Percentiles rank a stretch among this genome's conserved stretches.
Evolutionary conservation across 1,140 invertebrate genomes (phyloP).

Genomic region (Drosophila jambulina): DNA sequence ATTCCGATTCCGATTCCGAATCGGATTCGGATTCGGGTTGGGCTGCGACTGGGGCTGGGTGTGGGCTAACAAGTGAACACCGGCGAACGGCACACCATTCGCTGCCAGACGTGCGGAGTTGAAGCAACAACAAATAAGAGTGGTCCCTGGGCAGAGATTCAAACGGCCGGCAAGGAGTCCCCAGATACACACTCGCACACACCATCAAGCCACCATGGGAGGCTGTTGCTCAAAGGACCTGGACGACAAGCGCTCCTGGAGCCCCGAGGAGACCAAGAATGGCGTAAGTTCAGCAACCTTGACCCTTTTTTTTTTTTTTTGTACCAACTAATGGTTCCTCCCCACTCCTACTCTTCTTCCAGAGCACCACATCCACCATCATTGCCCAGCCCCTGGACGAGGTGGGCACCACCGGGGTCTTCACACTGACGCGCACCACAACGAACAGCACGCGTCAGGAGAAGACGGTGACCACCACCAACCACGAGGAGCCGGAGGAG

Average conservation of each 20-base stretch:
- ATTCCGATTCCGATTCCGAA: slow-evolving; percentile 10
- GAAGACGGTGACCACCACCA: slow-evolving; percentile 48
- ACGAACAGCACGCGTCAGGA: slow-evolving; percentile 47
- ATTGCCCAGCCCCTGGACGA: slow-evolving; percentile 77
- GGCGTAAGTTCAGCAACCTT: slow-evolving; percentile 53
- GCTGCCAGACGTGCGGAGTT: slow-evolving; percentile 61
- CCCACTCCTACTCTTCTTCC: neutral
- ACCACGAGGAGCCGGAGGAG: slow-evolving; percentile 20
- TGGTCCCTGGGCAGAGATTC: slow-evolving; percentile 5
- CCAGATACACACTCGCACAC: neutral
- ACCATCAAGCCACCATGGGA: slow-evolving; percentile 46
- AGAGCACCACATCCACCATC: slow-evolving; percentile 82
- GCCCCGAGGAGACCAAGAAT: slow-evolving; percentile 79
- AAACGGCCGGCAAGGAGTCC: neutral
- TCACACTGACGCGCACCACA: slow-evolving; percentile 66
- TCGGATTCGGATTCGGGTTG: slow-evolving; percentile 9
- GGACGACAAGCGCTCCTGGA: slow-evolving; percentile 80
- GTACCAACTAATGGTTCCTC: neutral
- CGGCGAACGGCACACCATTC: slow-evolving; percentile 64
- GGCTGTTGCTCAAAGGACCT: slow-evolving; percentile 80
- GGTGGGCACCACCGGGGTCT: slow-evolving; percentile 72
- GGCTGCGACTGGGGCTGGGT: slow-evolving; percentile 13
- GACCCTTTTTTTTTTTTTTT: neutral
- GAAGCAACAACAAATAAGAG: slow-evolving; percentile 49
- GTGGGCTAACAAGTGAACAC: slow-evolving; percentile 67